Percentiles rank a stretch among this genome's conserved stretches.
These are phyloP conservation scores for Potorous gilbertii DNA, from an alignment of 2,797 vertebrate genomes.

Conservation along the genomic window DNA sequence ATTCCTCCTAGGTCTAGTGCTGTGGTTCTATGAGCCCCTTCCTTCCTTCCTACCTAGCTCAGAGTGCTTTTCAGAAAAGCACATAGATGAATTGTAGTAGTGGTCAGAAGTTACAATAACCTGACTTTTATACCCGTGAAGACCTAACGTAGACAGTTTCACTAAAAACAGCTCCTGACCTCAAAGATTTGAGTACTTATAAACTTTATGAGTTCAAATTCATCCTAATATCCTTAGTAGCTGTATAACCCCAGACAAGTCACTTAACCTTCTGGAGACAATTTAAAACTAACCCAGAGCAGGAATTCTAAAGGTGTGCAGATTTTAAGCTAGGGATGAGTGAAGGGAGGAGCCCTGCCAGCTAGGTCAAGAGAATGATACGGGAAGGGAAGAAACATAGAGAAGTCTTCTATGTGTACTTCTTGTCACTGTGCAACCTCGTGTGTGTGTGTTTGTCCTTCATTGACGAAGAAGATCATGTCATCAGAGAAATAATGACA, in stretches of 20 bases:
- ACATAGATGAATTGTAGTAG: neutral
- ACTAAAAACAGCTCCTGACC: too few relatives aligned
- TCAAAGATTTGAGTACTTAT: too few relatives aligned
- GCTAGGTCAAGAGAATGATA: too few relatives aligned
- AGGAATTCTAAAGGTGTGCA: neutral
- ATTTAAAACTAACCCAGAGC: neutral
- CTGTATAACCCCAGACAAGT: too few relatives aligned
- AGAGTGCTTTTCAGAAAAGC: neutral
- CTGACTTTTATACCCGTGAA: neutral
- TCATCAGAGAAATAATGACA: too few relatives aligned
- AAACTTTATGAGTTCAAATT: too few relatives aligned
- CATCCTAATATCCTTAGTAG: too few relatives aligned
- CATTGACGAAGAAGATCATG: too few relatives aligned
- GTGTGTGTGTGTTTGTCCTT: too few relatives aligned
- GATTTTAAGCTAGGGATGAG: neutral
- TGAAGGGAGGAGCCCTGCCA: neutral
- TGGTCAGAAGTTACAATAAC: neutral
- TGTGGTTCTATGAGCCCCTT: neutral
- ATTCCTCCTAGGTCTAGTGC: neutral
- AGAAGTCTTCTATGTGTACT: neutral
- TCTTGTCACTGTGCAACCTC: neutral
- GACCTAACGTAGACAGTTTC: neutral
- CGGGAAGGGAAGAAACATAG: neutral
- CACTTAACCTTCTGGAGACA: neutral
- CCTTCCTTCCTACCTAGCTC: neutral